Conservation (phyloP, 2,888 invertebrate species). For the Eulithis prunata region DNA sequence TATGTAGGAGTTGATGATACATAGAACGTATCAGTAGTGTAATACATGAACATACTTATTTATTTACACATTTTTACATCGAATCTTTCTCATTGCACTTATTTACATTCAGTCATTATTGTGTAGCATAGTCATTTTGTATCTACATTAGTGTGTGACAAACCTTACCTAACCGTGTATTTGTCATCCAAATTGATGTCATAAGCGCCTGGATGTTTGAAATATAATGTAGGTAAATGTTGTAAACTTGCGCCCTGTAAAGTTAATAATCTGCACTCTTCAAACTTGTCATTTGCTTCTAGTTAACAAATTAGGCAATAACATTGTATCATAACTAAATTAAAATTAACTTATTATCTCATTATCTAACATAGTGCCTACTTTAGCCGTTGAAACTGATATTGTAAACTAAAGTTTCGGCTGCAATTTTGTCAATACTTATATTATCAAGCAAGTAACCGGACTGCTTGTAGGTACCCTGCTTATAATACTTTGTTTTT, state of each 20-base stretch:
- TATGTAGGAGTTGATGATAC: constrained; percentile 11
- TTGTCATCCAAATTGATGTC: constrained; percentile 15
- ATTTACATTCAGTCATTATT: constrained; percentile 17
- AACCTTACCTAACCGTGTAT: constrained; percentile 8
- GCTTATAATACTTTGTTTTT: constrained; percentile 35
- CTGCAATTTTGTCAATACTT: constrained; percentile 16
- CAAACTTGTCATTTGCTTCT: constrained; percentile 46
- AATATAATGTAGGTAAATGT: constrained; percentile 3
- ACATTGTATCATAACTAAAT: constrained; percentile 38
- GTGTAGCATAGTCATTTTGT: constrained; percentile 31
- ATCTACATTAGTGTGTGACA: constrained; percentile 25
- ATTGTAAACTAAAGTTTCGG: constrained; percentile 30
- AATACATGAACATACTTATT: constrained; percentile 22
- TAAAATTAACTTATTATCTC: constrained; percentile 18
- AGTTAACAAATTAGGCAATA: constrained; percentile 49
- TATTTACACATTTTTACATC: constrained; percentile 27
- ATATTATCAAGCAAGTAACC: constrained; percentile 3
- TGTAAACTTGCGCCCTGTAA: constrained; percentile 8
- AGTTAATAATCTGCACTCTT: constrained; percentile 10
- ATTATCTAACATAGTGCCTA: constrained; percentile 26
- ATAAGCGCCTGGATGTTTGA: constrained; percentile 7
- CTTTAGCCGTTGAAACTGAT: constrained; percentile 29
- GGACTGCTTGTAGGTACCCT: constrained; percentile 26
- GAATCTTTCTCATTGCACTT: constrained; percentile 24
- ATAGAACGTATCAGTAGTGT: constrained; percentile 16